These are phyloP conservation scores for Silurus glanis DNA, from an alignment of 2,113 vertebrate genomes.

Conservation along the genomic window DNA sequence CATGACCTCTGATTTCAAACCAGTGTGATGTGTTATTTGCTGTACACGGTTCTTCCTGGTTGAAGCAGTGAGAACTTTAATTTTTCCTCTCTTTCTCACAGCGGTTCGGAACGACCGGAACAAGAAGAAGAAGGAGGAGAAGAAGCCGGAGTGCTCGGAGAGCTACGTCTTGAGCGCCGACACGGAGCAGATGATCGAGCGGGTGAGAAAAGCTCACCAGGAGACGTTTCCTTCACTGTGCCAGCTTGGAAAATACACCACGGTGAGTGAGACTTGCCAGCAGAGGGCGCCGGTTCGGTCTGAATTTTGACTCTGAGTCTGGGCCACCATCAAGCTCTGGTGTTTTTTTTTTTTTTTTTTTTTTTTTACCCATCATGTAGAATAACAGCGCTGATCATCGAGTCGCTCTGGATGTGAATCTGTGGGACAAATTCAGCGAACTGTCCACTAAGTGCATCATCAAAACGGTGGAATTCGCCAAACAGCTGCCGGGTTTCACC, in stretches of 20 bases:
- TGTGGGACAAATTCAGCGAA: conserved; percentile 77
- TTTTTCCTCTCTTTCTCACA: not conserved
- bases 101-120: conserved; percentile 73
- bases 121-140: conserved; percentile 75
- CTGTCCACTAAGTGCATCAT: conserved; percentile 77
- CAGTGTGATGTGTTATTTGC: too few species aligned
- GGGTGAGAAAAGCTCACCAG: conserved; percentile 88
- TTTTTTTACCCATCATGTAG: conserved; percentile 46
- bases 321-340: not conserved
- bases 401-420: conserved; percentile 69
- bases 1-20: too few species aligned
- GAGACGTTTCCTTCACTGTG: conserved; percentile 87
- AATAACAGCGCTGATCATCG: conserved; percentile 71
- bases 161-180: conserved; percentile 85
- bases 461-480: conserved; percentile 75
- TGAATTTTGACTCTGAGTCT: too few species aligned
- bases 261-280: conserved; percentile 56
- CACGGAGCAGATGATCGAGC: conserved; percentile 89
- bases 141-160: conserved; percentile 67
- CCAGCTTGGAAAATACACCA: conserved; percentile 76
- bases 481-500: conserved; percentile 74
- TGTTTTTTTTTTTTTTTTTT: not conserved
- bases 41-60: too few species aligned
- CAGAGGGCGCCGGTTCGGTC: not conserved
- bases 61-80: not conserved